phyloP scores from a whole-genome alignment of 2,797 vertebrate genomes.

The Arnoldichthys spilopterus region DNA sequence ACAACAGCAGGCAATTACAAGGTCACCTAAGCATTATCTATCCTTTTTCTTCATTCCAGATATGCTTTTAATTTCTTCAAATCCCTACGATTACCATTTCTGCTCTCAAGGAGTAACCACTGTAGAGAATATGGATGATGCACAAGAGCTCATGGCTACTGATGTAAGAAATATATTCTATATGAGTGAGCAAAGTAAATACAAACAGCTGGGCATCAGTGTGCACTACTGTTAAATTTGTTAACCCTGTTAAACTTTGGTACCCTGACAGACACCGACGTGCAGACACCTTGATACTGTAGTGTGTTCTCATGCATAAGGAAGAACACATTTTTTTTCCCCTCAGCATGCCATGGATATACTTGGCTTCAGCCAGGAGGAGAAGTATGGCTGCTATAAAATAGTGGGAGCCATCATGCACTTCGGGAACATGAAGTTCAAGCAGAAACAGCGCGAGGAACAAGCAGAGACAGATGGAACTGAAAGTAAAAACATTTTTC shows the following conservation, averaged over 20 bases:
- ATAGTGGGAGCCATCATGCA: conserved; percentile 94
- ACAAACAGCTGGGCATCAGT: too few relatives aligned
- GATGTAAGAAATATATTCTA: conserved; percentile 82
- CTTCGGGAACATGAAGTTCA: conserved; percentile 98
- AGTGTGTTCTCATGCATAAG: too few relatives aligned
- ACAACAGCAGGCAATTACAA: not conserved
- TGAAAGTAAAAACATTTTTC: conserved; percentile 79
- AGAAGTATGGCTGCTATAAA: conserved; percentile 93
- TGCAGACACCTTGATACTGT: too few relatives aligned
- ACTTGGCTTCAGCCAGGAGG: conserved; percentile 88
- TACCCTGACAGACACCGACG: too few relatives aligned
- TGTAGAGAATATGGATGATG: conserved; percentile 86
- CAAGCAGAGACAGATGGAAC: conserved; percentile 93
- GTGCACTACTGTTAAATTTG: too few relatives aligned
- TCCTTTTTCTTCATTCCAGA: conserved; percentile 72
- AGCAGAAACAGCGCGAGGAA: conserved; percentile 92
- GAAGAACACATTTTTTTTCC: not conserved
- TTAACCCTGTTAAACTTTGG: too few relatives aligned
- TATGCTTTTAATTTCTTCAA: conserved; percentile 91
- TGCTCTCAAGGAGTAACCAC: conserved; percentile 92
- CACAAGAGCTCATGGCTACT: conserved; percentile 87
- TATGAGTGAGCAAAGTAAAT: too few relatives aligned
- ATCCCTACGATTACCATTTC: conserved; percentile 94
- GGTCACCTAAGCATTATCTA: not conserved
- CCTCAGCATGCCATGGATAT: conserved; percentile 92